Base-by-base conservation (phyloP, 2,888 invertebrate species). In the Scaptomyza cyrtandrae region DNA sequence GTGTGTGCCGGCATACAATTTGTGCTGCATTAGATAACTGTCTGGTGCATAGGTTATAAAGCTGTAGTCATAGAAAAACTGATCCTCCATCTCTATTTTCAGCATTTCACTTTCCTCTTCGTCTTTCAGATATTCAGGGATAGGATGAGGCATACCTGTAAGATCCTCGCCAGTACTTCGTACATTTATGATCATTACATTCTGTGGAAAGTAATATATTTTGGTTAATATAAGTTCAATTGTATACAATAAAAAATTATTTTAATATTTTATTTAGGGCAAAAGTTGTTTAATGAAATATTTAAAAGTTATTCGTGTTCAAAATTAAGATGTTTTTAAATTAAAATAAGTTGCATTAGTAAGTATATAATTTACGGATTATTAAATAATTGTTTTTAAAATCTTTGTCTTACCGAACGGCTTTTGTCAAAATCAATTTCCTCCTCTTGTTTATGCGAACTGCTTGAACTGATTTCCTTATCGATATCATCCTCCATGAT, bases 1-100 rank as follows among this genome's bases (percentile, higher is more conserved):
- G 4, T 70, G 31, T 5, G 81, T 79, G 29, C 60, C 73, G 3
- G 90, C 83, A 65, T 90, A 90, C 7, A 44, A 29, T 5, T 54
- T 64, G 52, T 90, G 90, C 50, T 83, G 71, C 50, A 90, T 80
- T 5, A 58, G 9, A 35, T 46, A 77, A 14, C 58, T 74, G n/a
- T 71, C 55, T 5, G 71, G 73, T 1, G 24, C 33, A 45, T 68
- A 87, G 0, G 71, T 72, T 0, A 56, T 41, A 37, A 75, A 90
- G 16, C 68, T 63, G 13, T 58, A 62, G 54, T 89, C 87, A 6
- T 55, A 53, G 0, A 1, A 6, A 3, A 6, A 19, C 24, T 6
- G 9, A 29, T 78, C 84, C 58, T 89, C 90, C 0, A 11, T 54
- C 16, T 66, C 74, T 16, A 66, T 53, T 9, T 62, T 50, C 16